A percentile compares a stretch with the other conserved stretches of the same genome.
Evolutionary conservation across 2,888 invertebrate species (phyloP).

Genomic region (Athalia cordata): DNA sequence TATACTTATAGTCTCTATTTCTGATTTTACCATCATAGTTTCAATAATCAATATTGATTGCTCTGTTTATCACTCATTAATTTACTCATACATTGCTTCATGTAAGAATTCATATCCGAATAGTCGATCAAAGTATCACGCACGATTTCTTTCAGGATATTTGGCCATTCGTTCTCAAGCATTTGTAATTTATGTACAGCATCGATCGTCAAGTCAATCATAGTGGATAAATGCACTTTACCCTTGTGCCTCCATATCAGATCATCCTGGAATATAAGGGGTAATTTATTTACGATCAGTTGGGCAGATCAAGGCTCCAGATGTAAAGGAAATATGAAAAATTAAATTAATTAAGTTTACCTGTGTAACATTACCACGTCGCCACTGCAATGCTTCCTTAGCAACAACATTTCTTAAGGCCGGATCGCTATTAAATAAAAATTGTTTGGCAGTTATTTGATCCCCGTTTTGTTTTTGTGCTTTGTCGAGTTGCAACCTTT

Average conservation of each 20-base stretch:
- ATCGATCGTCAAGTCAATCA: slow-evolving; percentile 84
- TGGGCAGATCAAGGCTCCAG: not conserved
- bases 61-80: slow-evolving; percentile 60
- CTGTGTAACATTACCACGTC: slow-evolving; percentile 77
- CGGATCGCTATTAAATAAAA: slow-evolving; percentile 77
- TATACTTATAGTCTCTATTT: not conserved
- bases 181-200: slow-evolving; percentile 86
- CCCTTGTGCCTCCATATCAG: slow-evolving; percentile 84
- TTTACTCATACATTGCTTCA: slow-evolving; percentile 77
- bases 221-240: slow-evolving; percentile 80
- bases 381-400: slow-evolving; percentile 90
- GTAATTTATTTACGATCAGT: not conserved
- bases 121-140: slow-evolving; percentile 87
- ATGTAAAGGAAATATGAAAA: not conserved
- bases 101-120: slow-evolving; percentile 86
- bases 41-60: slow-evolving; percentile 31
- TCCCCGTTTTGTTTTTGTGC: slow-evolving; percentile 71
- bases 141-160: slow-evolving; percentile 85
- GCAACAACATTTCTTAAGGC: slow-evolving; percentile 88
- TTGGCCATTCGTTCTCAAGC: slow-evolving; percentile 86
- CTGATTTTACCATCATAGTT: slow-evolving; percentile 7
- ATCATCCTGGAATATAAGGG: slow-evolving; percentile 77
- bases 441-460: slow-evolving; percentile 71
- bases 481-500: slow-evolving; percentile 82
- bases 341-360: slow-evolving; percentile 60